These are phyloP conservation scores for Peromyscus nudipes DNA, from an alignment of 2,797 vertebrate species.

Conservation along the genomic window DNA sequence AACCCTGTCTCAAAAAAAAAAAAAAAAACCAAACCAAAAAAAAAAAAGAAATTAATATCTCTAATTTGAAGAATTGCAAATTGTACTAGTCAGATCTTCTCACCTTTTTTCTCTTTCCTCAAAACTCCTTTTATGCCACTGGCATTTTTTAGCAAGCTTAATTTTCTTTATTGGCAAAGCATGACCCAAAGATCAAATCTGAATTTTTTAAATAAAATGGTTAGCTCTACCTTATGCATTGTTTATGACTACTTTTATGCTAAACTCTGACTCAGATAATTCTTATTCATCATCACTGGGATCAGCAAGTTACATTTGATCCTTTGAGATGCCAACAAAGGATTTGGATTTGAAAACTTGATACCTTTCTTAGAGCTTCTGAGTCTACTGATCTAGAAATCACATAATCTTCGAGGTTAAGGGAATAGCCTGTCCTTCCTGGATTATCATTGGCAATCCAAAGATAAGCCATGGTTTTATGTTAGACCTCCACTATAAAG, in stretches of 20 bases:
- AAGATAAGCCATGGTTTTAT: slow-evolving; percentile 39
- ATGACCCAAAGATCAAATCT: background rate
- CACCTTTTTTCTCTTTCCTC: slow-evolving; percentile 18
- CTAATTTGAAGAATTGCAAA: slow-evolving; percentile 42
- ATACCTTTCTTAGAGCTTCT: slow-evolving; percentile 44
- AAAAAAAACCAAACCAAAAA: no score
- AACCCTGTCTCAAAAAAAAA: no score
- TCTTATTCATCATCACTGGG: slow-evolving; percentile 50
- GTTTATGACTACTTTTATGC: background rate
- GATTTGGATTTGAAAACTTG: slow-evolving; percentile 58
- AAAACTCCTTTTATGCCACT: background rate
- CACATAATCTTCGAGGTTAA: slow-evolving; percentile 67
- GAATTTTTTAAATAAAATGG: background rate
- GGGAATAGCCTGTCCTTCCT: slow-evolving; percentile 45
- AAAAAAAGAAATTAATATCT: slow-evolving; percentile 37
- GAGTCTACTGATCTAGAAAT: slow-evolving; percentile 67
- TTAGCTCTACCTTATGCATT: background rate
- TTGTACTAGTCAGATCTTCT: background rate
- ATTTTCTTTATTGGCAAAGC: background rate
- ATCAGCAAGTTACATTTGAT: slow-evolving; percentile 55
- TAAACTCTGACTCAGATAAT: slow-evolving; percentile 37
- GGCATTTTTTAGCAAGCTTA: background rate
- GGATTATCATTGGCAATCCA: slow-evolving; percentile 41
- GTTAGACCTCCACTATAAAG: background rate
- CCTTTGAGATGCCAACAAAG: slow-evolving; percentile 43